These are phyloP conservation scores for Alloscopus bannaensis DNA, from an alignment of 2,888 invertebrate genomes.

Conservation along the genomic window DNA sequence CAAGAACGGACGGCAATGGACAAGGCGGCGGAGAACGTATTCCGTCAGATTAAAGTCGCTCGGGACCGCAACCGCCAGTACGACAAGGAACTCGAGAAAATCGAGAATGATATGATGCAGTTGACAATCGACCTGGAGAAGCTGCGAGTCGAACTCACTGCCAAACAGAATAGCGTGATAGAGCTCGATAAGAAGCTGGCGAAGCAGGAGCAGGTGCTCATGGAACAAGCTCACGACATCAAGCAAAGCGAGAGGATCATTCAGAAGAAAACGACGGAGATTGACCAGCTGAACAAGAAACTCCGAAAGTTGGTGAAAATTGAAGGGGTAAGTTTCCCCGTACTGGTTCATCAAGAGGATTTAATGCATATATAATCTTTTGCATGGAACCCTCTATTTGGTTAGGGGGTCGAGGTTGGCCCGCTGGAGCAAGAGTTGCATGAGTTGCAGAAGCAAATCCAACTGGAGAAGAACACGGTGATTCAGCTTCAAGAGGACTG, in stretches of 20 bases:
- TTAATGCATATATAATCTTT: no score
- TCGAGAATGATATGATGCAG: constrained; percentile 71
- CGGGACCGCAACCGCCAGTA: constrained; percentile 78
- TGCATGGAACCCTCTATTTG: no score
- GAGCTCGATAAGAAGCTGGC: constrained; percentile 76
- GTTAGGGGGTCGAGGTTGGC: constrained; percentile 75
- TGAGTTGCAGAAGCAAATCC: constrained; percentile 82
- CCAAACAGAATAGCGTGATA: constrained; percentile 69
- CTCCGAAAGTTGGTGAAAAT: constrained; percentile 77
- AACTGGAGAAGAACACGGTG: constrained; percentile 80
- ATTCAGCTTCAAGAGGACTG: constrained; percentile 84
- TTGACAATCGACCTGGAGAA: constrained; percentile 78
- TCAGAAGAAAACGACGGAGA: constrained; percentile 77
- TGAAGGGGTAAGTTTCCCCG: constrained; percentile 76
- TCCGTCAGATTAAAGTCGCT: constrained; percentile 76
- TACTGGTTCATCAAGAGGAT: no score
- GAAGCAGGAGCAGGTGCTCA: constrained; percentile 74
- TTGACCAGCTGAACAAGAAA: constrained; percentile 78
- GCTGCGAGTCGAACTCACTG: constrained; percentile 77
- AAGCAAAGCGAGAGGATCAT: constrained; percentile 77
- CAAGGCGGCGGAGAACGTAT: constrained; percentile 80
- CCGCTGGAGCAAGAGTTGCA: constrained; percentile 81
- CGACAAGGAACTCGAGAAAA: constrained; percentile 76
- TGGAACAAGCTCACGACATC: constrained; percentile 74
- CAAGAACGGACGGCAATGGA: constrained; percentile 83